Conservation (phyloP, 1,140 invertebrate species). For the Portunus trituberculatus region DNA sequence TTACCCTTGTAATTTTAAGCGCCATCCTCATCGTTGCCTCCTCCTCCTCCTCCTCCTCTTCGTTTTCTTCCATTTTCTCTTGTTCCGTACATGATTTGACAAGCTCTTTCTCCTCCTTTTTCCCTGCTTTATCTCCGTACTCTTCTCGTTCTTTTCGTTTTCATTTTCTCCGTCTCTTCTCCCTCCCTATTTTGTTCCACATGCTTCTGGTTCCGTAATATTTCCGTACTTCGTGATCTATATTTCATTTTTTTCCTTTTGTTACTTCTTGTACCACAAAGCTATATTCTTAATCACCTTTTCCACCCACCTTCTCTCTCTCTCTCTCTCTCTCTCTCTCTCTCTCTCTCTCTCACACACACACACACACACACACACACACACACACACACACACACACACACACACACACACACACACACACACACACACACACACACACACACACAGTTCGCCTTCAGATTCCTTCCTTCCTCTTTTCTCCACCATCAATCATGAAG, state of each 20-base stretch:
- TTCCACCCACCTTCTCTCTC: not conserved
- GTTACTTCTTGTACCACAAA: too few relatives aligned
- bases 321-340: slow-evolving; percentile 20
- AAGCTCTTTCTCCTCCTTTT: not conserved
- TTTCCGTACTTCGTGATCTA: too few relatives aligned
- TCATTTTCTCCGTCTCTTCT: not conserved
- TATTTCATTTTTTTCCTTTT: too few relatives aligned
- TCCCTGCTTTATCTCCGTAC: not conserved
- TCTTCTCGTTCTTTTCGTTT: not conserved
- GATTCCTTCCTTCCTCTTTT: not conserved
- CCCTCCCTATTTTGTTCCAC: too few relatives aligned
- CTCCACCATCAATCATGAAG: not conserved
- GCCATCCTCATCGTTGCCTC: not conserved
- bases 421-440: too few relatives aligned
- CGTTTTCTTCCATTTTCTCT: not conserved
- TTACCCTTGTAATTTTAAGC: not conserved
- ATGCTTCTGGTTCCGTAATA: too few relatives aligned
- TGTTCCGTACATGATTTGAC: not conserved
- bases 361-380: too few relatives aligned
- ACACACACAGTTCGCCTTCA: too few relatives aligned
- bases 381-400: too few relatives aligned
- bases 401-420: too few relatives aligned
- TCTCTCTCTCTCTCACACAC: not conserved
- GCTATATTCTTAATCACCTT: too few relatives aligned
- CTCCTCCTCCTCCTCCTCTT: not conserved